A percentile compares a stretch with the other conserved stretches of the same genome.
phyloP scores from a whole-genome alignment of 2,888 invertebrate genomes.

The Caenorhabditis sp. region DNA sequence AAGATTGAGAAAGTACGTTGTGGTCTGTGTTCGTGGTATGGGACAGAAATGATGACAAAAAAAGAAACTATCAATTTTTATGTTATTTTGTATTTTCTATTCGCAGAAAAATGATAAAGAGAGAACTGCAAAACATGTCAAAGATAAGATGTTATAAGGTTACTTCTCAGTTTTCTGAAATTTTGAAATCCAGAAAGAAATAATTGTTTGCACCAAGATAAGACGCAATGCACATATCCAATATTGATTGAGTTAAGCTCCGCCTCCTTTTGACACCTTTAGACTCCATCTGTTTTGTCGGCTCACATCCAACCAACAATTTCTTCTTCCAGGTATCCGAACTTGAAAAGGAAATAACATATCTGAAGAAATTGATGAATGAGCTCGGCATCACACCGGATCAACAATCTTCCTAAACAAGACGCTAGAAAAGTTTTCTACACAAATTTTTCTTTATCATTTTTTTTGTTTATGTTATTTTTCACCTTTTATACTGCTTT shows the following conservation, averaged over 20 bases:
- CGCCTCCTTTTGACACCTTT: too few relatives aligned
- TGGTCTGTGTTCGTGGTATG: too few relatives aligned
- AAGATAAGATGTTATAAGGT: too few relatives aligned
- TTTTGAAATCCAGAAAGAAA: neutral
- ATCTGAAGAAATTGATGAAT: constrained; percentile 57
- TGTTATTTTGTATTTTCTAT: too few relatives aligned
- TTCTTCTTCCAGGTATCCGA: constrained; percentile 41
- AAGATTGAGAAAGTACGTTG: too few relatives aligned
- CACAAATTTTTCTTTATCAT: neutral
- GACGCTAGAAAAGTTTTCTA: neutral
- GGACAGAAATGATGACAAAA: too few relatives aligned
- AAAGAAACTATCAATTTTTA: too few relatives aligned
- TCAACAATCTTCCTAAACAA: constrained; percentile 1
- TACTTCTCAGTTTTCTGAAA: neutral
- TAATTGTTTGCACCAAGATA: neutral
- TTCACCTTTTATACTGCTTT: neutral
- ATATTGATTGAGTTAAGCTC: too few relatives aligned
- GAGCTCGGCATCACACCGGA: constrained; percentile 47
- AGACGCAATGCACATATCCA: too few relatives aligned
- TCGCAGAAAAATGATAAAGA: too few relatives aligned
- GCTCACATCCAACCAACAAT: neutral
- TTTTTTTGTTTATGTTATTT: neutral
- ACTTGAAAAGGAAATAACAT: constrained; percentile 58
- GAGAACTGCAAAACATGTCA: too few relatives aligned
- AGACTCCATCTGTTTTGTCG: too few relatives aligned